A percentile compares a stretch with the other conserved stretches of the same genome.
phyloP scores from a whole-genome alignment of 2,113 vertebrate species.

The Empidonax traillii region DNA sequence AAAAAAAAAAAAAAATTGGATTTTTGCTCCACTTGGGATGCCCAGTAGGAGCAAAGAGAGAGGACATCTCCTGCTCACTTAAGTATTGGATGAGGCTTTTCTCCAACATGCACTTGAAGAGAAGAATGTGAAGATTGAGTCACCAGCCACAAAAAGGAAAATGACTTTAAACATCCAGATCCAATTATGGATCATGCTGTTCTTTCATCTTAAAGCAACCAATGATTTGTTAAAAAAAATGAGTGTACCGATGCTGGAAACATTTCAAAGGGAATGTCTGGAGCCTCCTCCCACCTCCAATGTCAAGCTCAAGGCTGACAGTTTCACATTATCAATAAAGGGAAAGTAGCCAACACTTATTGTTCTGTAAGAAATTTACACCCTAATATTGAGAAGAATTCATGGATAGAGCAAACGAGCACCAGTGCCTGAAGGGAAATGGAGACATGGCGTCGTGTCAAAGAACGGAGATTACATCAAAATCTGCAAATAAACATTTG shows the following conservation, averaged over 20 bases:
- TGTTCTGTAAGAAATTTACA: neutral
- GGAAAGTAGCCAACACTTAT: neutral
- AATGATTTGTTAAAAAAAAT: conserved; percentile 27
- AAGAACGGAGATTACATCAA: neutral
- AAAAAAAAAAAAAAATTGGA: neutral
- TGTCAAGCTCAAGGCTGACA: neutral
- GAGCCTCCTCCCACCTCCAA: conserved; percentile 9
- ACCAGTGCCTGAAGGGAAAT: neutral
- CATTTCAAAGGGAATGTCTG: conserved; percentile 34
- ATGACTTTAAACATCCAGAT: conserved; percentile 62
- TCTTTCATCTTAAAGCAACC: conserved; percentile 56
- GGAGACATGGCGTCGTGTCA: neutral
- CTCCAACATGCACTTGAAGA: neutral
- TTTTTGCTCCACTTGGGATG: neutral
- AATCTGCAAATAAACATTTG: neutral
- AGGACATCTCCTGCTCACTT: neutral
- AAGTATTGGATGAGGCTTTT: neutral
- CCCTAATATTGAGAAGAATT: neutral
- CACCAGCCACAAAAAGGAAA: conserved; percentile 63
- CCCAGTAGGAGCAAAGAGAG: neutral
- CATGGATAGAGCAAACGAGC: neutral
- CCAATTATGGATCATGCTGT: conserved; percentile 44
- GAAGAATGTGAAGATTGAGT: conserved; percentile 44
- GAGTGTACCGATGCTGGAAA: conserved; percentile 35
- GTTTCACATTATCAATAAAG: neutral